These are phyloP conservation scores for Falco biarmicus DNA, from an alignment of 2,797 vertebrate species.

Conservation along the genomic window DNA sequence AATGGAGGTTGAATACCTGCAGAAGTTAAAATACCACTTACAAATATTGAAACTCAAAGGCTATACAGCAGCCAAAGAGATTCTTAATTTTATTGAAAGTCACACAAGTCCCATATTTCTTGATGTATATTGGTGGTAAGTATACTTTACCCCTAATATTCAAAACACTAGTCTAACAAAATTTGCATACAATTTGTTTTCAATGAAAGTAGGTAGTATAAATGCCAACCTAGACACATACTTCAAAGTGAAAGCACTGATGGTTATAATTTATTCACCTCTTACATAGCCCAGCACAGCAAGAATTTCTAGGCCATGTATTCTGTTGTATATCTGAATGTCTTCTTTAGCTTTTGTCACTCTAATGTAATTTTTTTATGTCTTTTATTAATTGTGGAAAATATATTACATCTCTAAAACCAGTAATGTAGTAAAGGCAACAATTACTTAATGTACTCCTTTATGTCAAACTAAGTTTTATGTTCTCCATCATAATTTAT, in stretches of 20 bases:
- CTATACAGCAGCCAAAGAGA: not conserved
- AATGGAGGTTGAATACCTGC: not conserved
- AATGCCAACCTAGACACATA: not conserved
- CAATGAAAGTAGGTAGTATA: not conserved
- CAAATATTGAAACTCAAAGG: not conserved
- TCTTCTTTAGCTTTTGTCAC: not conserved
- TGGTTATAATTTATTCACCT: not conserved
- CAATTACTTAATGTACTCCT: not conserved
- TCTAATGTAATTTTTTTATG: not conserved
- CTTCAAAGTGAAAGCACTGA: not conserved
- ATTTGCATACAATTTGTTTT: not conserved
- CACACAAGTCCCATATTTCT: not conserved
- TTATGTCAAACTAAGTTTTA: not conserved
- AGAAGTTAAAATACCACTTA: not conserved
- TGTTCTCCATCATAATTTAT: not conserved
- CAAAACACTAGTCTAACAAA: not conserved
- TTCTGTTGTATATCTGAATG: not conserved
- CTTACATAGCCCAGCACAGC: not conserved
- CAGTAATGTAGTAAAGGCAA: not conserved
- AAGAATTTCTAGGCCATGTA: not conserved
- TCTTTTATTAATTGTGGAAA: not conserved
- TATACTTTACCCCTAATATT: not conserved
- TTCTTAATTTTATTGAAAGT: not conserved
- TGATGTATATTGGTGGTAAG: rapidly evolving
- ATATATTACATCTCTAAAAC: not conserved